phyloP scores from a whole-genome alignment of 2,797 vertebrate species.

The Neosilurus hyrtlii region DNA sequence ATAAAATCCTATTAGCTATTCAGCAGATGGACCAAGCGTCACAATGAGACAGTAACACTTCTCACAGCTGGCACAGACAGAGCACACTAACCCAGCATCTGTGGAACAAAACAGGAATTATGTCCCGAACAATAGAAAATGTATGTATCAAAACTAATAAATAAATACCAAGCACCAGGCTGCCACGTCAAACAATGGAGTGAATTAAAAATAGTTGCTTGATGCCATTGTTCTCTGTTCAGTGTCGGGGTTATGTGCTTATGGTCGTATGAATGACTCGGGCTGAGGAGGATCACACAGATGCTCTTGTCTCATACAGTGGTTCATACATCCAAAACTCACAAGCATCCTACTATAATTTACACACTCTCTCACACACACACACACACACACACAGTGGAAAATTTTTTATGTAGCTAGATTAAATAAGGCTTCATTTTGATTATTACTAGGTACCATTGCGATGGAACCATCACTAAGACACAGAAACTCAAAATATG shows the following conservation, averaged over 20 bases:
- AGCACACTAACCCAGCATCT: constrained; percentile 60
- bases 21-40: constrained; percentile 65
- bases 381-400: too few species aligned
- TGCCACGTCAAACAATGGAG: constrained; percentile 56
- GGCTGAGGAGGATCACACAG: constrained; percentile 52
- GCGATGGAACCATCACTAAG: too few species aligned
- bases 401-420: not conserved
- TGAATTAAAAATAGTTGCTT: constrained; percentile 57
- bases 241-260: constrained; percentile 53
- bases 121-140: constrained; percentile 57
- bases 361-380: not conserved
- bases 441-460: not conserved
- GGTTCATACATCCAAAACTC: constrained; percentile 31
- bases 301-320: constrained; percentile 55
- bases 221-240: constrained; percentile 60
- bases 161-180: constrained; percentile 57
- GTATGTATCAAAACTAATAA: constrained; percentile 63
- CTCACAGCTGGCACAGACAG: constrained; percentile 71
- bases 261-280: constrained; percentile 52
- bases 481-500: too few species aligned
- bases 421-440: not conserved
- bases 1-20: constrained; percentile 76
- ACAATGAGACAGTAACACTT: constrained; percentile 56
- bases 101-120: constrained; percentile 63
- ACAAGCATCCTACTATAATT: constrained; percentile 21